Base-by-base conservation (phyloP, 2,113 vertebrate genomes). In the Oncorhynchus gorbuscha region DNA sequence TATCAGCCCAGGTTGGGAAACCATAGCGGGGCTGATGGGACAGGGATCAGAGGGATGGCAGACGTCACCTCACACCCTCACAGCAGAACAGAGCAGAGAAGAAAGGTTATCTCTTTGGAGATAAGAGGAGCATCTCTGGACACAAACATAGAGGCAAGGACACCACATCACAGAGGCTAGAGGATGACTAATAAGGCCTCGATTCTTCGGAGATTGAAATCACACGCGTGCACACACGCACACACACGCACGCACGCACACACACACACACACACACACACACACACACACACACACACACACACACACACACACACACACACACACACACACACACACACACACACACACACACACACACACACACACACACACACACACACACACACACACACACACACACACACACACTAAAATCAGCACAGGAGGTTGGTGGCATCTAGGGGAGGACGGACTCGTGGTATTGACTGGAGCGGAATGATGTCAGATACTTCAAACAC, bases 1-100 rank as follows among this genome's bases (percentile, higher is more conserved):
- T 82, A 88, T 90, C 83, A 58, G 0, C 16, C 8, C 74, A 64
- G 79, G 86, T 84, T 78, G 4, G 2, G 85, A 84, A 84, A 84
- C 86, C 58, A 30, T 0, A 74, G 7, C 73, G 0, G 39, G 72
- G 39, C 79, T 80, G 80, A 70, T 69, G 77, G 69, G 69, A 67
- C 71, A 76, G 73, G 59, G 20, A 7, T 62, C 59, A 45, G 39
- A 45, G 39, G 39, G 39, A 11, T 45, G 39, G 81, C 71, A 35
- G 69, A 7, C n/a, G 5, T 30, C 51, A 18, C 24, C 72, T 66
- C 51, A 77, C 75, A 66, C 76, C 18, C 66, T 2, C 16, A 55
- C 68, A 74, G 69, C 39, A 22, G n/a, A 12, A 14, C n/a, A 48
- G 39, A 28, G 4, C 5, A 45, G 39, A 45, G 39, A 45, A 11